Evolutionary conservation across 2,113 vertebrate genomes (phyloP).

Genomic region (Cyprinodon variegatus): DNA sequence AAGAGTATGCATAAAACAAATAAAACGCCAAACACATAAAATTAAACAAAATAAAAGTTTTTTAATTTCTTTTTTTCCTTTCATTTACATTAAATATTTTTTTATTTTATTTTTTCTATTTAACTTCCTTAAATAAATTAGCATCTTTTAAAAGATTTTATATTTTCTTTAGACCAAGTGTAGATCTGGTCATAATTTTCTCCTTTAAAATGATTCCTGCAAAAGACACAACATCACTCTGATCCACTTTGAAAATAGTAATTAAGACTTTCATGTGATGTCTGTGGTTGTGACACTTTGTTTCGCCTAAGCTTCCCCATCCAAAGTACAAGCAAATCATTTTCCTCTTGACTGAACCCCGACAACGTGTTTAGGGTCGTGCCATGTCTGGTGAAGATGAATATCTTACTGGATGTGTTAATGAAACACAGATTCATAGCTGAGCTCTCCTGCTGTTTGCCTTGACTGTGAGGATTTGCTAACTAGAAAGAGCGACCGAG

Average conservation of each 20-base stretch:
- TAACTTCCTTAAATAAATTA: not conserved
- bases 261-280: slow-evolving; percentile 5
- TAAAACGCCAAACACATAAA: no score
- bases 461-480: slow-evolving; percentile 47
- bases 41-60: no score
- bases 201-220: not conserved
- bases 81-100: no score
- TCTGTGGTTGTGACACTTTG: slow-evolving; percentile 30
- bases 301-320: slow-evolving; percentile 33
- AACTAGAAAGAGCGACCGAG: slow-evolving; percentile 61
- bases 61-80: no score
- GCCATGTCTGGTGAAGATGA: slow-evolving; percentile 64
- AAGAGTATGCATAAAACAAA: no score
- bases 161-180: not conserved
- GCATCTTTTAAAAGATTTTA: not conserved
- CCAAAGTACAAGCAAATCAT: slow-evolving; percentile 40
- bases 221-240: not conserved
- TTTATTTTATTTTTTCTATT: not conserved
- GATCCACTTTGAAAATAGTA: slow-evolving; percentile 16
- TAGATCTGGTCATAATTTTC: not conserved
- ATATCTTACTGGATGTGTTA: slow-evolving; percentile 69
- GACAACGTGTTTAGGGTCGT: slow-evolving; percentile 50
- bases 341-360: slow-evolving; percentile 65
- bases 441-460: slow-evolving; percentile 49
- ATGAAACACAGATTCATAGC: slow-evolving; percentile 69